Base-by-base conservation (phyloP, 1,140 invertebrate genomes). In the Drosophila bifasciata region DNA sequence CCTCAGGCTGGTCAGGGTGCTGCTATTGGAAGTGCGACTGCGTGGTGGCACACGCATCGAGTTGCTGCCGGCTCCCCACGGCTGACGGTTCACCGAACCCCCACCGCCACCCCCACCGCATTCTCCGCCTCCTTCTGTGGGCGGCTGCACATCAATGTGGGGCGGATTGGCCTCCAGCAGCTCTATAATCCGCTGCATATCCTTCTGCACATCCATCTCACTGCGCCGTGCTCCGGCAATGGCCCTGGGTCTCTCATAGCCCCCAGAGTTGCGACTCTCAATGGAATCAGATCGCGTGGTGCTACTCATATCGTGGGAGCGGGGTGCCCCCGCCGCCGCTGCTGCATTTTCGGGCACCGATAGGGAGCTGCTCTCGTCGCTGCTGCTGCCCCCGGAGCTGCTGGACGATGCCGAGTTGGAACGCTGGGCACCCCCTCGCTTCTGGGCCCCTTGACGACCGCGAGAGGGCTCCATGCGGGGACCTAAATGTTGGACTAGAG, bases 121-220 rank as follows among this genome's bases (percentile, higher is more conserved):
- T 1, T 19, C 32, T 25, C 28, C 32, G 7, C 52, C 63, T 1
- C 46, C 48, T n/a, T 91, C 90, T 8, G 75, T 75, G 1, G 86
- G 86, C 8, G 86, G 83, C 63, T 91, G 90, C 0, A 91, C 90
- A 48, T 91, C 90, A 5, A 91, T 91, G 32, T 89, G 90, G 9
- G 90, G 90, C 9, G 89, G 49, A 17, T 36, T 36, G n/a, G 77
- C 43, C 40, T 81, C 90, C 0, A 72, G 40, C 40, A 88, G 41
- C 17, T 91, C 90, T 7, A 63, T 78, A 11, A 83, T 78, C 17
- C 74, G 67, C 32, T 75, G 80, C 62, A 86, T 61, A 21, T 91
- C 90, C 53, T 81, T 89, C 52, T 91, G 89, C 63, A 91, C 88
- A 39, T 91, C 89, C 63, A 91, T 40, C 41, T 91, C 89, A 41